Evolutionary conservation across 2,113 vertebrate genomes (phyloP).

Genomic region (Trochalopteron elliotii): DNA sequence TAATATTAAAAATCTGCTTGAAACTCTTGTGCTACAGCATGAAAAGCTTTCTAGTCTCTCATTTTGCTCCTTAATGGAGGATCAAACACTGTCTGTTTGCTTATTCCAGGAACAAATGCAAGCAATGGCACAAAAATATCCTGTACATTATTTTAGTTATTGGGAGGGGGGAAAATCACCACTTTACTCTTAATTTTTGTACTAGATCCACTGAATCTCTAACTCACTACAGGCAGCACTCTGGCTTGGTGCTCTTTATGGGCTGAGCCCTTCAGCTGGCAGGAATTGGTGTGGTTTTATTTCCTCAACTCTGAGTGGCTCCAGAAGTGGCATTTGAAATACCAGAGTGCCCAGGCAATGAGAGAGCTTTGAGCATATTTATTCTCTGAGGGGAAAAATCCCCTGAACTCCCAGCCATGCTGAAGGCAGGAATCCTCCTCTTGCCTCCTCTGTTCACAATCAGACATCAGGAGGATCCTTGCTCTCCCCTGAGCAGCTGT

Average conservation of each 20-base stretch:
- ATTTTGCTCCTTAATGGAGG: neutral
- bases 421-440: neutral
- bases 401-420: neutral
- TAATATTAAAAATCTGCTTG: neutral
- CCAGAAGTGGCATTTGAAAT: neutral
- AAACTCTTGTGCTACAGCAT: neutral
- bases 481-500: neutral
- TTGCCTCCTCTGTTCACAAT: neutral
- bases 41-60: neutral
- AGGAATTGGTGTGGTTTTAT: neutral
- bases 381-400: neutral
- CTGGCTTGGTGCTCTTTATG: neutral
- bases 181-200: neutral
- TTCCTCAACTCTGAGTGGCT: neutral
- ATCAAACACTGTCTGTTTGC: neutral
- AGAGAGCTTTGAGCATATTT: neutral
- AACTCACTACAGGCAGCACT: neutral
- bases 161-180: fast-evolving
- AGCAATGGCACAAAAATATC: neutral
- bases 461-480: neutral
- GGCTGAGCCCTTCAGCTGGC: neutral
- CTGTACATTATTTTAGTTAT: neutral
- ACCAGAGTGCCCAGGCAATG: neutral
- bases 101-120: neutral
- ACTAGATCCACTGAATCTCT: neutral